phyloP scores from a whole-genome alignment of 2,888 invertebrate species.

The Anoncus sp. region DNA sequence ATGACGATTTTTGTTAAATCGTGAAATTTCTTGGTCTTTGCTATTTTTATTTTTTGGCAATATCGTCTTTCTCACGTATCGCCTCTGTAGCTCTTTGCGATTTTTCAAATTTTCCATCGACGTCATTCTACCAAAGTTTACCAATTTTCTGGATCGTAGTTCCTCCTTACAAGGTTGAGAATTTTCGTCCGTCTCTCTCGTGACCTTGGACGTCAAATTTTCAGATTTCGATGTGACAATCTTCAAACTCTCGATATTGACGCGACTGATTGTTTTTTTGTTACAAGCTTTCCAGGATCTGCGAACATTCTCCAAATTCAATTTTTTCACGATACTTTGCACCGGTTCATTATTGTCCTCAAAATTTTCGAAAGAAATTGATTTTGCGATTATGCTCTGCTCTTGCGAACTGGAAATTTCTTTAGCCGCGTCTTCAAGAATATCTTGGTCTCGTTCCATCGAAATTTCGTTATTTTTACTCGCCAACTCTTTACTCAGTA shows the following conservation, averaged over 20 bases:
- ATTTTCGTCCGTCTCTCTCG: constrained; percentile 51
- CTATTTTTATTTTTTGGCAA: constrained; percentile 59
- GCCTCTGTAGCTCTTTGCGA: constrained; percentile 75
- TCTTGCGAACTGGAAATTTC: too few relatives aligned
- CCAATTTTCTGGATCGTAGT: constrained; percentile 69
- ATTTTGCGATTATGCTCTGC: background rate
- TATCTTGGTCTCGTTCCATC: background rate
- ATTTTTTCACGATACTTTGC: background rate
- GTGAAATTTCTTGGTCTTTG: constrained; percentile 58
- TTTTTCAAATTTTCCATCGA: constrained; percentile 77
- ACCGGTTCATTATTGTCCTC: background rate
- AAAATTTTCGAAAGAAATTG: background rate
- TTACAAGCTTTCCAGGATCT: background rate
- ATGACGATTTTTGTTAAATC: constrained; percentile 11
- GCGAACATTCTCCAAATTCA: background rate
- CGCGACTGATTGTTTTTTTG: background rate
- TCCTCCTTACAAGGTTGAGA: constrained; percentile 61
- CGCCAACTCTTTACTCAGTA: constrained; percentile 65
- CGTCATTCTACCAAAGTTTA: constrained; percentile 75
- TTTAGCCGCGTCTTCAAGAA: too few relatives aligned
- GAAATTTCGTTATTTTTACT: background rate
- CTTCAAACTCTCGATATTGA: background rate
- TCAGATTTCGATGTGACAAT: background rate
- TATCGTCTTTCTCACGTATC: constrained; percentile 74
- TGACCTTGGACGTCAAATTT: background rate